These are phyloP conservation scores for Todus mexicanus DNA, from an alignment of 2,797 vertebrate species.

Conservation along the genomic window DNA sequence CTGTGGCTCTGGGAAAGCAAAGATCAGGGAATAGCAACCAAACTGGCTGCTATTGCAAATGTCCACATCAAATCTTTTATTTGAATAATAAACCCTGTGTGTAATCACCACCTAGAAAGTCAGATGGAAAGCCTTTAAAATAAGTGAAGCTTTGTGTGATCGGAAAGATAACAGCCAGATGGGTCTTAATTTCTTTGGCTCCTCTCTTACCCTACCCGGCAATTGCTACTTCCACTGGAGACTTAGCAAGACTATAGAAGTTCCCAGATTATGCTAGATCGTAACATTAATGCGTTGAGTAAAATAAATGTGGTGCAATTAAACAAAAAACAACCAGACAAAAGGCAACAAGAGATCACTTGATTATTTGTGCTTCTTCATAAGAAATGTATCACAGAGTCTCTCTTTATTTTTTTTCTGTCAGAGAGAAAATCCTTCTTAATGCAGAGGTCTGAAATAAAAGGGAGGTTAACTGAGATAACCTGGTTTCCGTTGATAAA, in stretches of 20 bases:
- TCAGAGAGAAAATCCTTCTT: neutral
- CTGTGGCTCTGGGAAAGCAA: neutral
- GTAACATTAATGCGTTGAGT: too few species aligned
- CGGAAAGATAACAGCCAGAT: neutral
- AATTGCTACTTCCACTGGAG: neutral
- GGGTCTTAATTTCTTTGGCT: neutral
- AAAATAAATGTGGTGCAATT: neutral
- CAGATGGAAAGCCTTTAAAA: neutral
- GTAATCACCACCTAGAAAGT: neutral
- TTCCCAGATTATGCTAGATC: neutral
- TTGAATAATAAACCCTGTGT: neutral
- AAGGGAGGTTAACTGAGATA: neutral
- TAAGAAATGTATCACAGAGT: neutral
- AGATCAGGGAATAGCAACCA: neutral
- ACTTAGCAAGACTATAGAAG: neutral
- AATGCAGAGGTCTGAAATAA: neutral
- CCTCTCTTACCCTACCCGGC: neutral
- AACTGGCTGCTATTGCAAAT: neutral
- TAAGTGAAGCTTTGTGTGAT: neutral
- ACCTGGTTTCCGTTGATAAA: neutral
- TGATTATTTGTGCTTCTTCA: neutral
- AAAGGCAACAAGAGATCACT: too few species aligned
- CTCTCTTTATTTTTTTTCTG: neutral
- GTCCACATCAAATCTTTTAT: neutral
- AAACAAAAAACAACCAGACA: neutral